Conservation (phyloP, 2,888 invertebrate species). For the Drosophila histrio region DNA sequence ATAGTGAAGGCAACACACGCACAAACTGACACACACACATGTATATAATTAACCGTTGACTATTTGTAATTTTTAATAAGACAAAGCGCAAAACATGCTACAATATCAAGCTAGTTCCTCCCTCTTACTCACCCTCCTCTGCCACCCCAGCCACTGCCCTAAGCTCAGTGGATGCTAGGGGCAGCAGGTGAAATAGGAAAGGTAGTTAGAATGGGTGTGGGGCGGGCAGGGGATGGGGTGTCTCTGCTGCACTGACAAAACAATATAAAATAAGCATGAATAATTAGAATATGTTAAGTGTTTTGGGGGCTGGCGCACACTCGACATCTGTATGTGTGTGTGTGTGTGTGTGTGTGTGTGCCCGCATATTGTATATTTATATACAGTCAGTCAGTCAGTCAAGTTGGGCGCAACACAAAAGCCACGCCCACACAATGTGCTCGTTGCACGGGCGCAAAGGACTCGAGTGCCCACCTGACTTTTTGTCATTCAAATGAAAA, state of each 20-base stretch:
- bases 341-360: constrained; percentile 28
- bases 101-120: constrained; percentile 4
- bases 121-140: background rate
- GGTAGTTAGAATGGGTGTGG: background rate
- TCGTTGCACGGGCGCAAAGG: constrained; percentile 35
- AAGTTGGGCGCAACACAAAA: constrained; percentile 63
- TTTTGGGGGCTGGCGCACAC: constrained; percentile 71
- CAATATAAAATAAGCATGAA: constrained; percentile 82
- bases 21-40: constrained; percentile 1
- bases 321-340: constrained; percentile 47
- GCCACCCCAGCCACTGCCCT: background rate
- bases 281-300: constrained; percentile 84
- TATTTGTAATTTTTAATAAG: constrained; percentile 79
- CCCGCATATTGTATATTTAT: constrained; percentile 60
- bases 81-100: constrained; percentile 29
- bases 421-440: constrained; percentile 68
- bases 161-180: background rate
- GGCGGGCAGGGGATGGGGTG: background rate
- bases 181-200: background rate
- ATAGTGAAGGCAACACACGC: constrained; percentile 22
- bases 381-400: constrained; percentile 69
- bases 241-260: constrained; percentile 60
- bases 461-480: constrained; percentile 81
- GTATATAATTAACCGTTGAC: constrained; percentile 69
- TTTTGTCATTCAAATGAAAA: constrained; percentile 82